These are phyloP conservation scores for Ornithoptera priamus DNA, from an alignment of 2,888 invertebrate species.

Conservation along the genomic window DNA sequence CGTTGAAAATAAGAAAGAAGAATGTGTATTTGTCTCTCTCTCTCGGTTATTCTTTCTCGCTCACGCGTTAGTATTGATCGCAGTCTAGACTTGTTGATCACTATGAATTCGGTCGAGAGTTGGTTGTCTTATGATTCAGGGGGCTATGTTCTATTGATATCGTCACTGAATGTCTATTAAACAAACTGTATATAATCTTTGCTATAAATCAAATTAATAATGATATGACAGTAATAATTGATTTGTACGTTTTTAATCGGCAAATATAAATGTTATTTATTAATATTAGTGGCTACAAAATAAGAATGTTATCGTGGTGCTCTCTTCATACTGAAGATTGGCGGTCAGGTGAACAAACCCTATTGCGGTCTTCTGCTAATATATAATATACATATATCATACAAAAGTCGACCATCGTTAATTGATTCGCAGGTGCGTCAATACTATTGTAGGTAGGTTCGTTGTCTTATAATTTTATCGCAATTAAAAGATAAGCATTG, in stretches of 20 bases:
- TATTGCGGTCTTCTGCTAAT: not conserved
- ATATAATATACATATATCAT: not conserved
- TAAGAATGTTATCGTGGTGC: not conserved
- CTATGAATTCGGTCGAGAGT: conserved; percentile 49
- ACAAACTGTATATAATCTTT: not conserved
- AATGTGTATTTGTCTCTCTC: conserved; percentile 47
- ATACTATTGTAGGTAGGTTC: conserved; percentile 30
- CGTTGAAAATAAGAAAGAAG: conserved; percentile 38
- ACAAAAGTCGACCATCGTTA: conserved; percentile 11
- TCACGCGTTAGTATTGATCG: conserved; percentile 67
- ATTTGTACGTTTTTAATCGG: too few species aligned
- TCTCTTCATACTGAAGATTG: too few species aligned
- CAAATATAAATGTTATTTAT: too few species aligned
- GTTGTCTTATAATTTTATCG: conserved; percentile 39
- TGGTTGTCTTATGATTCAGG: conserved; percentile 50
- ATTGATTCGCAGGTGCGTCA: conserved; percentile 36
- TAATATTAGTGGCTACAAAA: not conserved
- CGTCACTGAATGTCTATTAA: conserved; percentile 27
- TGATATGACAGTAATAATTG: too few species aligned
- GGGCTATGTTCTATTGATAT: conserved; percentile 31
- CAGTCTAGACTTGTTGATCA: conserved; percentile 77
- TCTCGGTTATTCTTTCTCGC: conserved; percentile 16
- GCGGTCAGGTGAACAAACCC: too few species aligned
- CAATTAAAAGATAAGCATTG: conserved; percentile 48
- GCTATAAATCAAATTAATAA: not conserved